Base-by-base conservation (phyloP, 1,140 invertebrate species). In the Laodelphax striatellus region DNA sequence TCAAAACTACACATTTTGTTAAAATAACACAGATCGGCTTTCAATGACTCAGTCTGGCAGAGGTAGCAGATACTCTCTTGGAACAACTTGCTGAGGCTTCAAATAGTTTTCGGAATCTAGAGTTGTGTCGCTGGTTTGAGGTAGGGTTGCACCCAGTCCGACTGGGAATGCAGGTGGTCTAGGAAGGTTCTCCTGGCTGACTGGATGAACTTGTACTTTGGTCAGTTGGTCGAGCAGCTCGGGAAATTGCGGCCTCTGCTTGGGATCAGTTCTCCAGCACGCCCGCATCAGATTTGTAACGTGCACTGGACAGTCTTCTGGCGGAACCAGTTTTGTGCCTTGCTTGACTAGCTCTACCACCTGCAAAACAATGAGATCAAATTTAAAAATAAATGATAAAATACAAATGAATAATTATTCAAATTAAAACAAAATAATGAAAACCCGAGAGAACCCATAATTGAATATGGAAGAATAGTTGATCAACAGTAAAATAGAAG, bases 261-360 rank as follows among this genome's bases (percentile, higher is more conserved):
- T 79, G 0, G 90, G 85, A 63, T 94, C 88, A 0, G 82, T 82
- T 69, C 87, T 87, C 91, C 92, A 95, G 65, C 91, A 94, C 1
- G 82, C 81, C 5, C 81, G 76, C 90, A 94, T 94, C 62, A 94
- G 71, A 64, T 90, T 82, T 61, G 83, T 85, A 3, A 93, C 82
- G 21, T 84, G 79, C 0, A 81, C 74, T 0, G 91, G 90, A 69
- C 88, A 92, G 62, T 88, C 64, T 60, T 88, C 84, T 0, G 90
- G 89, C 9, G 88, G 83, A 14, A 86, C 85, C n/a, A 95, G 73
- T 66, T 90, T 81, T 58, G 90, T 89, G 0, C 89, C 88, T 66
- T 92, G 84, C 10, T 90, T 75, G 64, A 95, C 89, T 34, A 93
- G 73, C 65, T 88, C 88, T 2, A 94, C 82, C 0, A 89, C 90